Conservation (phyloP, 1,140 invertebrate species). For the Prorops nasuta region DNA sequence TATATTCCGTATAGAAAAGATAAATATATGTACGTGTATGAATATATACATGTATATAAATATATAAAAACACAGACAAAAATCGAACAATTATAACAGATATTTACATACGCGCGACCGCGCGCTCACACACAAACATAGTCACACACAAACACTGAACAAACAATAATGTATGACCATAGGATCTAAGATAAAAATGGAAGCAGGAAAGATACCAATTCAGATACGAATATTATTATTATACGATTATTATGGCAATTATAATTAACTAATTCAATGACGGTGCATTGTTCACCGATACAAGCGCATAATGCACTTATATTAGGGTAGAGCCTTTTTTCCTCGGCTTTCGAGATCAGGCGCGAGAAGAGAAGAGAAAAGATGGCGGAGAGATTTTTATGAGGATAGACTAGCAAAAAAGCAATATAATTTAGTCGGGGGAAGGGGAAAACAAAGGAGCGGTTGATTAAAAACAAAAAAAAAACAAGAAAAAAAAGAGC, state of each 20-base stretch:
- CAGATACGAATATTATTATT: background rate
- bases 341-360: slow-evolving; percentile 23
- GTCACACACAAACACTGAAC: too few species aligned
- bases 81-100: too few species aligned
- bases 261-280: too few species aligned
- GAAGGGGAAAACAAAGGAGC: background rate
- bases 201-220: background rate
- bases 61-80: too few species aligned
- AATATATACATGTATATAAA: too few species aligned
- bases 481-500: background rate
- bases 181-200: too few species aligned
- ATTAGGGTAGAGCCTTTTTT: slow-evolving; percentile 32
- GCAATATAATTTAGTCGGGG: background rate
- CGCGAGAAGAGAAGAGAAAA: slow-evolving; percentile 5
- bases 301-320: slow-evolving; percentile 28
- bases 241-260: background rate
- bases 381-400: slow-evolving; percentile 1
- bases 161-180: too few species aligned
- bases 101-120: slow-evolving; percentile 7
- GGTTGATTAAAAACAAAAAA: background rate
- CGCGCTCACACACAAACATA: slow-evolving; percentile 6
- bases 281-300: too few species aligned
- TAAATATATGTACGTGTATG: too few species aligned
- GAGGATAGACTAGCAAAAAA: background rate
- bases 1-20: too few species aligned